A percentile compares a stretch with the other conserved stretches of the same genome.
Conservation (phyloP, 2,113 vertebrate species). For the Triplophysa tibetana region DNA sequence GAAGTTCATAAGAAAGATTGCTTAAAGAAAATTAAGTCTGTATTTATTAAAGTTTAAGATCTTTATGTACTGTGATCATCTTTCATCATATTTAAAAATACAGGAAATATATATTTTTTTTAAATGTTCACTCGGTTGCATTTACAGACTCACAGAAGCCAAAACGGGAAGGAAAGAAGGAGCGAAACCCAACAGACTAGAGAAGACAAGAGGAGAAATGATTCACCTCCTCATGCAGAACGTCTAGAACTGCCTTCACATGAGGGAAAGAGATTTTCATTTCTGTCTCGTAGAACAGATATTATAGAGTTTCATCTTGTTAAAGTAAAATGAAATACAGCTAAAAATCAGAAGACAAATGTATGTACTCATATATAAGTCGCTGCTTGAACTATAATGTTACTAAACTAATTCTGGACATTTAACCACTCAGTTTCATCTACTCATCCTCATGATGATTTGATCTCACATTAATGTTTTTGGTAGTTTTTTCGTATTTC, state of each 20-base stretch:
- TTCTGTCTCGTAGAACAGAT: background rate
- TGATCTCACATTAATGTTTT: no score
- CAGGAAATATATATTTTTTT: no score
- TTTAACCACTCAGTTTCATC: no score
- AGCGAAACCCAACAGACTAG: constrained; percentile 70
- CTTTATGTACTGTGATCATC: no score
- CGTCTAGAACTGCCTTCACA: background rate
- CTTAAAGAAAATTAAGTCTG: no score
- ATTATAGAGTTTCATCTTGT: constrained; percentile 12
- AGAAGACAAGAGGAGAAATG: constrained; percentile 15
- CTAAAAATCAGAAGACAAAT: background rate
- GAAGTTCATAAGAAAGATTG: background rate
- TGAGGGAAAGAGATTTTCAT: background rate
- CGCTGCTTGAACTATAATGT: constrained; percentile 59
- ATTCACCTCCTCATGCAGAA: constrained; percentile 23
- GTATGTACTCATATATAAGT: constrained; percentile 15
- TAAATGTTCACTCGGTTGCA: no score
- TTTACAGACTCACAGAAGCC: constrained; percentile 74
- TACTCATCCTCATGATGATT: no score
- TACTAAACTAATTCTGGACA: background rate
- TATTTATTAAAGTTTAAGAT: background rate
- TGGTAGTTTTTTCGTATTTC: no score
- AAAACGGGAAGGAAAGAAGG: constrained; percentile 76
- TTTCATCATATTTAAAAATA: no score
- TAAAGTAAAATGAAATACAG: constrained; percentile 2